phyloP scores from a whole-genome alignment of 2,888 invertebrate genomes.

The Rhamnusium bicolor region DNA sequence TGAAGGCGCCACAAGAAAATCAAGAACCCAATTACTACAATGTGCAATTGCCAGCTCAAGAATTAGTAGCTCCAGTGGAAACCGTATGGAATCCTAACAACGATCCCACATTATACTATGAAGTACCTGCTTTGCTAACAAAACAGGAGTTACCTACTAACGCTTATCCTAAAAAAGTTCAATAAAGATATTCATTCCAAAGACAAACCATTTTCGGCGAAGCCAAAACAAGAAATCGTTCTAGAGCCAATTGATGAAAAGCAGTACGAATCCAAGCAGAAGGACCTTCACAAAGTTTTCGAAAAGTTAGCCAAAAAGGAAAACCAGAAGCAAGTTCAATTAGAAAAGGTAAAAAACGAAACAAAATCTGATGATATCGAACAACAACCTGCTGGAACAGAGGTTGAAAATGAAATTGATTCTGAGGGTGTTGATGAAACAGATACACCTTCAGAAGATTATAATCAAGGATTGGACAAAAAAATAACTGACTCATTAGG shows the following conservation, averaged over 20 bases:
- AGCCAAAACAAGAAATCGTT: constrained; percentile 72
- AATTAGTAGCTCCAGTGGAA: constrained; percentile 70
- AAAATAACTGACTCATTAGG: constrained; percentile 61
- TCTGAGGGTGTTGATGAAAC: constrained; percentile 42
- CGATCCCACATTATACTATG: constrained; percentile 66
- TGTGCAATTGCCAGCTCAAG: constrained; percentile 70
- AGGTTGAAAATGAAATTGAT: constrained; percentile 19
- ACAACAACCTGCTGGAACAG: constrained; percentile 2
- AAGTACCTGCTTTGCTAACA: constrained; percentile 68
- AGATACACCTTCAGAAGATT: constrained; percentile 46
- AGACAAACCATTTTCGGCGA: constrained; percentile 63
- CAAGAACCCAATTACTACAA: constrained; percentile 56
- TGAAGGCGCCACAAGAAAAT: constrained; percentile 59
- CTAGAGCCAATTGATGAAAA: constrained; percentile 69
- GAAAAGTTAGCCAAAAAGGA: constrained; percentile 73
- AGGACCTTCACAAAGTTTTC: constrained; percentile 63
- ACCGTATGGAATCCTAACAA: constrained; percentile 69
- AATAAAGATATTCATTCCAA: constrained; percentile 70
- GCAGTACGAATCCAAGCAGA: constrained; percentile 64
- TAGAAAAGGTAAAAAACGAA: constrained; percentile 62
- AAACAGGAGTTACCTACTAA: constrained; percentile 72
- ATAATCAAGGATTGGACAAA: constrained; percentile 57
- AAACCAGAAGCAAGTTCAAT: constrained; percentile 72
- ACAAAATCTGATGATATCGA: not conserved
- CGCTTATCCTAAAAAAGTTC: constrained; percentile 76